A percentile compares a stretch with the other conserved stretches of the same genome.
These are phyloP conservation scores for Buceros bicornis DNA, from an alignment of 2,797 vertebrate genomes.

Conservation along the genomic window DNA sequence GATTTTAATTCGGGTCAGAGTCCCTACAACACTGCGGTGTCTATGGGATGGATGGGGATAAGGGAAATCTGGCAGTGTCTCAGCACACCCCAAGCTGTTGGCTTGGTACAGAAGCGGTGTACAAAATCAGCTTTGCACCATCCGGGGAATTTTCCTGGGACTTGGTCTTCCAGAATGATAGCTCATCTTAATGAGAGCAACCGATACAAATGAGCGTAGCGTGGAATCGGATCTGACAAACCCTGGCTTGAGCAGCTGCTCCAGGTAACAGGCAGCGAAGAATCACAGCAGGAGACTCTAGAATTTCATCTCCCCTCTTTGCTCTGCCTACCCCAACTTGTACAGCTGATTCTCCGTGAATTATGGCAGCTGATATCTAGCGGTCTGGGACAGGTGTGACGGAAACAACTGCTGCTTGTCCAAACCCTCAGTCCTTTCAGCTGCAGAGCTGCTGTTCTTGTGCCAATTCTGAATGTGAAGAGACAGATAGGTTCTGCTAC, in stretches of 20 bases:
- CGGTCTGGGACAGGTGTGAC: background rate
- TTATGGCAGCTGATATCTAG: background rate
- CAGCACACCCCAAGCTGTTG: background rate
- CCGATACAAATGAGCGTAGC: background rate
- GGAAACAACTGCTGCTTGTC: background rate
- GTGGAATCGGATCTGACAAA: background rate
- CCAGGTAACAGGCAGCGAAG: background rate
- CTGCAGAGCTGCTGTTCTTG: background rate
- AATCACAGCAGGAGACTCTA: background rate
- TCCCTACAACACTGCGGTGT: background rate
- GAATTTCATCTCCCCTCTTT: background rate
- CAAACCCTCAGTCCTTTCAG: background rate
- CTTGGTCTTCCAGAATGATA: background rate
- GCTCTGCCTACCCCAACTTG: background rate
- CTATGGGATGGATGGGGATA: background rate
- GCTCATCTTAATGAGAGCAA: background rate
- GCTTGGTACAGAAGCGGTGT: background rate
- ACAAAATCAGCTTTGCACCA: background rate
- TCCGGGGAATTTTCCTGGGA: background rate
- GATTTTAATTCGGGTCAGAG: background rate
- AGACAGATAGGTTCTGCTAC: background rate
- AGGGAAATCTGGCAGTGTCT: background rate
- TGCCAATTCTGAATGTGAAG: background rate
- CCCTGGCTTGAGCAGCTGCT: background rate
- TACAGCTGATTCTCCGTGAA: background rate